A percentile compares a stretch with the other conserved stretches of the same genome.
These are phyloP conservation scores for Vollenhovia emeryi DNA, from an alignment of 1,140 invertebrate species.

Conservation along the genomic window DNA sequence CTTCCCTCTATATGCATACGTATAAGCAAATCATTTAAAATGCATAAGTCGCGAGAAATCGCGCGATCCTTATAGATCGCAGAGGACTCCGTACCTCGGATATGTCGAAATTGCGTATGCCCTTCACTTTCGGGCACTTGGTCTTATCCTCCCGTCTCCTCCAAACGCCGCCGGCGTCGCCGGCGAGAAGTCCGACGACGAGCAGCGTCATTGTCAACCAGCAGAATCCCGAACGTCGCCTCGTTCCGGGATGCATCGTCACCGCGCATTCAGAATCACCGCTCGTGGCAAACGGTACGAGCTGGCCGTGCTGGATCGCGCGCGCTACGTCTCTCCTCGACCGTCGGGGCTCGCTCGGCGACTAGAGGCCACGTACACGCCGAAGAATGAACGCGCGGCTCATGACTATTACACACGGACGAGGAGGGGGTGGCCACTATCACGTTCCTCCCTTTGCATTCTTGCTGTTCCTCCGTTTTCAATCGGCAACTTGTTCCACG, in stretches of 20 bases:
- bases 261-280: constrained; percentile 50
- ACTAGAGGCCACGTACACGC: constrained; percentile 71
- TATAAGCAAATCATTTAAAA: background rate
- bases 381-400: constrained; percentile 74
- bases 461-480: constrained; percentile 77
- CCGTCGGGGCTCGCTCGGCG: constrained; percentile 51
- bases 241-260: constrained; percentile 64
- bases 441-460: constrained; percentile 81
- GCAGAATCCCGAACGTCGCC: constrained; percentile 45
- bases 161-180: constrained; percentile 64
- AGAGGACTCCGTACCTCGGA: constrained; percentile 78
- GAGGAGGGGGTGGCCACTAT: constrained; percentile 78
- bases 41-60: background rate
- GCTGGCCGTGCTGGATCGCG: constrained; percentile 18
- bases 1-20: too few species aligned
- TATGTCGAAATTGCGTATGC: constrained; percentile 84
- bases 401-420: constrained; percentile 71
- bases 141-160: constrained; percentile 86
- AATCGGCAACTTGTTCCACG: constrained; percentile 77
- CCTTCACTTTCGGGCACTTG: constrained; percentile 86
- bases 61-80: background rate
- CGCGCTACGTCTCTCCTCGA: constrained; percentile 40
- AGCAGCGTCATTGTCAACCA: constrained; percentile 57
- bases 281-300: background rate
- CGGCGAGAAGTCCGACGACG: constrained; percentile 46